These are phyloP conservation scores for Agapostemon virescens DNA, from an alignment of 2,888 invertebrate genomes.

Conservation along the genomic window DNA sequence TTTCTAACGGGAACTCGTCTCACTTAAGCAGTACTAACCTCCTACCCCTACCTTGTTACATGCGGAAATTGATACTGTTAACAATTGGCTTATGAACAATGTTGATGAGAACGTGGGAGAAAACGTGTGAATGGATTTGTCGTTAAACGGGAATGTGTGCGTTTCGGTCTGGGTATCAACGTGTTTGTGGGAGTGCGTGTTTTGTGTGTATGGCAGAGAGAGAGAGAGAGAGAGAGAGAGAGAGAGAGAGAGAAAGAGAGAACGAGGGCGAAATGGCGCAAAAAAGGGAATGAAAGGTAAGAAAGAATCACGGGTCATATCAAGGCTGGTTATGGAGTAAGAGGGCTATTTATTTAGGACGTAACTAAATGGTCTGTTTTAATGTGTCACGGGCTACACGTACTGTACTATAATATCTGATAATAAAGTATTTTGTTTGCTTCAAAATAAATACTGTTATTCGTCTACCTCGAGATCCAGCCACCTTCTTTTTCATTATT, in stretches of 20 bases:
- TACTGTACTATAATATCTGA: slow-evolving; percentile 80
- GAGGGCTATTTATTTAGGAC: slow-evolving; percentile 80
- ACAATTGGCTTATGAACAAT: slow-evolving; percentile 72
- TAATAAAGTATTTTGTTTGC: slow-evolving; percentile 81
- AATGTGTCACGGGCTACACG: slow-evolving; percentile 81
- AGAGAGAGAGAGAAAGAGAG: slow-evolving; percentile 32
- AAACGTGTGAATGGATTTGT: slow-evolving; percentile 7
- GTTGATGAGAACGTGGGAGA: slow-evolving; percentile 57
- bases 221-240: slow-evolving; percentile 34
- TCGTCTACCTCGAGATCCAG: background rate
- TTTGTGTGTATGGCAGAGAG: background rate
- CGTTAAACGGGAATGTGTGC: background rate
- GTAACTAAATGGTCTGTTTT: slow-evolving; percentile 80
- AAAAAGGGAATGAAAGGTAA: slow-evolving; percentile 58
- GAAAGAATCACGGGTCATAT: slow-evolving; percentile 76
- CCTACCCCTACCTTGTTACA: slow-evolving; percentile 72
- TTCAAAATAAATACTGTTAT: slow-evolving; percentile 66
- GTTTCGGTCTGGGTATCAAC: background rate
- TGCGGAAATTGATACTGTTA: slow-evolving; percentile 75
- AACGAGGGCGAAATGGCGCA: slow-evolving; percentile 10
- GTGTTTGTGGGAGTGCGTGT: background rate
- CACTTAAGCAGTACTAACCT: slow-evolving; percentile 55
- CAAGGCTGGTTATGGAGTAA: slow-evolving; percentile 79
- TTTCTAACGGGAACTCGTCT: slow-evolving; percentile 71
- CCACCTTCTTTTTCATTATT: background rate